Conservation (phyloP, 2,113 vertebrate species). For the Nibea albiflora region DNA sequence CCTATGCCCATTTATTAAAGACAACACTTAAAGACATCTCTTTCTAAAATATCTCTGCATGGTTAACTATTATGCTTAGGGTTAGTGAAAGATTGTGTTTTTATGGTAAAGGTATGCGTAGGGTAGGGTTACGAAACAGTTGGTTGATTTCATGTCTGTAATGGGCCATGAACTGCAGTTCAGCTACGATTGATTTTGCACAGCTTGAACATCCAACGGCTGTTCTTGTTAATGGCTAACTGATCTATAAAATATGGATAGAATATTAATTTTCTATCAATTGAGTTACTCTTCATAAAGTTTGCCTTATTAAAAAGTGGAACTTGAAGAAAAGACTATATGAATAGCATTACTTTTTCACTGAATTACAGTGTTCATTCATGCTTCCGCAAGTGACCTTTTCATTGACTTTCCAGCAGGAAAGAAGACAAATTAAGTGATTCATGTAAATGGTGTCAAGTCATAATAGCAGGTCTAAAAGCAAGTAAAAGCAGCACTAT, state of each 20-base stretch:
- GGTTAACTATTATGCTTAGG: too few species aligned
- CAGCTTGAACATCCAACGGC: not conserved
- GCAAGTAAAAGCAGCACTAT: not conserved
- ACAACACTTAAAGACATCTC: too few species aligned
- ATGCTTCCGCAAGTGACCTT: constrained; percentile 37
- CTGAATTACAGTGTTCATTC: constrained; percentile 24
- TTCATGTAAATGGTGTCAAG: constrained; percentile 12
- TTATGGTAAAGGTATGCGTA: not conserved
- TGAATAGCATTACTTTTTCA: not conserved
- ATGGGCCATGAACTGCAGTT: too few species aligned
- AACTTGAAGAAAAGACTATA: not conserved
- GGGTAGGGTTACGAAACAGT: too few species aligned
- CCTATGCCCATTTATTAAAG: too few species aligned
- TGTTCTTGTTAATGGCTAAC: not conserved
- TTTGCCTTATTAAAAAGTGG: not conserved
- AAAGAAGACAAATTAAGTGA: constrained; percentile 30
- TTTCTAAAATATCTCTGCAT: too few species aligned
- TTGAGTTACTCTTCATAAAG: not conserved
- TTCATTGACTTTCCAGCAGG: constrained; percentile 22
- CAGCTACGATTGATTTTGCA: not conserved
- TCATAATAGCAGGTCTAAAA: constrained; percentile 6
- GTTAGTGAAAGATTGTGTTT: too few species aligned
- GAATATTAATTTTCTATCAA: not conserved
- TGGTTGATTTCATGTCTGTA: not conserved
- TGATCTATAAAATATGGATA: not conserved